Conservation (phyloP, 2,113 vertebrate species). For the human region GRCh38 chr12:45092501-45093000, state of each 20-base stretch:
- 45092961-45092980: not conserved
- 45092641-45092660: not conserved
- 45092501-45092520: not conserved
- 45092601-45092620: not conserved
- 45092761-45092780: not conserved
- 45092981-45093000: not conserved
- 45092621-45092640: not conserved
- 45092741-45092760: not conserved
- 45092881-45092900: not conserved
- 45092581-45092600: not conserved
- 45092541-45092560: not conserved
- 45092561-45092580: slow-evolving; percentile 28
- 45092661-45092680: not conserved
- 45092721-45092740: not conserved
- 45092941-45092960: not conserved
- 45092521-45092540: not conserved
- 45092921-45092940: not conserved
- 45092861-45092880: too few relatives aligned
- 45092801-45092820: not conserved
- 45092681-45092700: not conserved
- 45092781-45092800: not conserved
- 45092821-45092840: not conserved
- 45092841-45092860: not conserved
- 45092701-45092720: not conserved
- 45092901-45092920: not conserved